Base-by-base conservation (phyloP, 2,888 invertebrate genomes). In the Clepsis dumicolana region DNA sequence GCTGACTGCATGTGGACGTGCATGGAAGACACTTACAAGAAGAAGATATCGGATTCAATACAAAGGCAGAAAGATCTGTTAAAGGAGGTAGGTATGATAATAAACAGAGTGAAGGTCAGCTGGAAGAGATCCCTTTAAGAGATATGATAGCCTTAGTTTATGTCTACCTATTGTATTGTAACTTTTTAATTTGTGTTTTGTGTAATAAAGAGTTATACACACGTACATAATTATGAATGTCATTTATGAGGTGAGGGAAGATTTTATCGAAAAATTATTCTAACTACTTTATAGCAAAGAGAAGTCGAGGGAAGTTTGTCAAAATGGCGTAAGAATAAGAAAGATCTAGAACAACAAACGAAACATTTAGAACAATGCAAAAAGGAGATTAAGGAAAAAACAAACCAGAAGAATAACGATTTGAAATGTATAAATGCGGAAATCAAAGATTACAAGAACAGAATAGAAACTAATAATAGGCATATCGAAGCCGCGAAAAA, bases 1-100 rank as follows among this genome's bases (percentile, higher is more conserved):
- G 94, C 95, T 0, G 95, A 95, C 66, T 87, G 90, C 56, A 90
- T 95, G 82, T 95, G 95, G 93, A 79, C 90, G 0, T 88, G 89
- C 54, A 94, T 94, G 93, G 94, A 94, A 74, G 82, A 85, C 0
- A 76, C 87, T 3, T 94, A 94, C 71, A 92, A 93, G 75, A 83
- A 84, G 16, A 90, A 90, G 73, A 74, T 94, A 1, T 74, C 73
- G 0, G 84, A 86, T 2, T 85, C 87, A 10, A 68, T 84, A 29
- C 81, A 87, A 10, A 84, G 84, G 56, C 86, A 88, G 73, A 82
- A 83, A n/a, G 71, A 71, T 5, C 73, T 89, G 32, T 41, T 85
- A 18, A 81, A 81, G 71, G 78, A 90, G 82, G 92, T 90, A 70
- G 50, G n/a, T 25, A 56, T 21, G 7, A 41, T 21, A 2, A 48